Evolutionary conservation across 2,888 invertebrate species (phyloP), one percentile per base, ranked within the genome.

Genomic region (Brachylomia viminalis): DNA sequence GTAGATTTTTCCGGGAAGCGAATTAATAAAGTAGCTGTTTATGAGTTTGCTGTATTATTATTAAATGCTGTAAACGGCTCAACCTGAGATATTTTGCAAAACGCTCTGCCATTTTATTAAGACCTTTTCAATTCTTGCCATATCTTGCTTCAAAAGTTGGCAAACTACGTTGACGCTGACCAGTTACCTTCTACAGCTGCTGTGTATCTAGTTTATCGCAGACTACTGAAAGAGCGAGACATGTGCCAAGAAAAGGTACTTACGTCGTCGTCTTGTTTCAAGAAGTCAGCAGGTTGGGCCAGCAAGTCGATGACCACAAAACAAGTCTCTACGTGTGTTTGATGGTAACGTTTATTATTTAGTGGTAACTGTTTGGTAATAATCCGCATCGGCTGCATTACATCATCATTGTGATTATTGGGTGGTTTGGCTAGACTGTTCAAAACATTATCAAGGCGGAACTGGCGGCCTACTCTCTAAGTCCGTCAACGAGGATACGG

Each of bases 11-110:
- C 70, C 58, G 70, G 70, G 62, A 72, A 78, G 62, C 49, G 61
- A 84, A 86, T 86, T 78, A 88, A 78, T 82, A 79, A 79, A 64
- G 72, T 42, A 70, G 69, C 66, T 69, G 76, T 79, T 82, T 82
- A 80, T 70, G 77, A 69, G 47, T 69, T 72, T 82, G 71, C 47
- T 66, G 61, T 62, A 74, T 74, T 70, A 71, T 83, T 68, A 73
- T 75, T 71, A 68, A 49, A 52, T 67, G 62, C 42, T 64, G 38
- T 67, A 76, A 65, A 65, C 47, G 64, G 15, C 56, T 54, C n/a
- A 47, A 45, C 30, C 47, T 65, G 49, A 72, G 20, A 62, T 67
- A 52, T 61, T 23, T 56, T 56, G 20, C 47, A n/a, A 20, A 49
- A 52, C 58, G 1, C 27, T 42, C 7, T 33, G 49, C 33, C 2